Evolutionary conservation across 2,797 vertebrate species (phyloP), one percentile per base, ranked within the genome.

Genomic region (Urophycis tenuis): DNA sequence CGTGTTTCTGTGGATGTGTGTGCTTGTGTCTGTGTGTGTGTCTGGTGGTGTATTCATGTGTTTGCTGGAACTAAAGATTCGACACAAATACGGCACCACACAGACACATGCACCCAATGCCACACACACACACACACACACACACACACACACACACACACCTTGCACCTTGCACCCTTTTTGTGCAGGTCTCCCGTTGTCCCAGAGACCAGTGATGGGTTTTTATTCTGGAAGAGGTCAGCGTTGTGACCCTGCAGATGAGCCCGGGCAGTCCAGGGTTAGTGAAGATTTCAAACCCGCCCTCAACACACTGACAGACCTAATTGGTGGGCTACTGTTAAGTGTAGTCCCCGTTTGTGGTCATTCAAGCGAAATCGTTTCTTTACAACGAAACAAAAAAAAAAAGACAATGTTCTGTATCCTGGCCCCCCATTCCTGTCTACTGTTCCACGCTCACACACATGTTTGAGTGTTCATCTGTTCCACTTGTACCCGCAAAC

Each of bases 251-350:
- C 90, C 83, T 80, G 74, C 72, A 79, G 87, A 84, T 83, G 78
- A 75, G 80, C 75, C 1, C 64, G 80, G 80, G 82, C 82, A 77
- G 81, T 36, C 81, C 73, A 12, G 53, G 89, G 88, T 89, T 89
- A 91, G 84, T 88, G 78, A 84, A 90, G 90, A 91, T 84, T 82
- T 79, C 90, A 79, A 73, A 74, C 85, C 81, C 81, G 80, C 84
- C 87, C 86, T 87, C 87, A 83, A 82, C 85, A 85, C 85, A 82
- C 86, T 90, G 87, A 91, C 91, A 89, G 85, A 77, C 73, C 79
- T 88, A 89, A 91, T 90, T 84, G 84, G 81, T 29, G 60, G 60
- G 60, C 60, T 29, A 29, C 25, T 2, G 60, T 29, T 9, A 0
- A 67, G 60, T 10, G 10, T 25, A 11, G 60, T 29, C 60, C 60